These are phyloP conservation scores for Neostethus bicornis DNA, from an alignment of 2,797 vertebrate species.

Conservation along the genomic window DNA sequence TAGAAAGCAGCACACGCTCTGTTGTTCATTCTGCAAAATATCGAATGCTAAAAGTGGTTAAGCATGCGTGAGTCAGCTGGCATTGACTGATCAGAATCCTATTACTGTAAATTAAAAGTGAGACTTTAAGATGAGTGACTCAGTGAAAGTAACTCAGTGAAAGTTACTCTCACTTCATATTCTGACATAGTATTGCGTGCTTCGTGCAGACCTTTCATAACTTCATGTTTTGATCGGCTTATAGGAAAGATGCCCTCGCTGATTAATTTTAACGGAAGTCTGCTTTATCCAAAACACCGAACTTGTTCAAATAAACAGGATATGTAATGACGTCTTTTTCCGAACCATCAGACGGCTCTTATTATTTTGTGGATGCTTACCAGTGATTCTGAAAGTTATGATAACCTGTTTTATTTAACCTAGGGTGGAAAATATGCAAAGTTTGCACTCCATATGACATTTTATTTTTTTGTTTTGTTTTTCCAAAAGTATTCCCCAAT, in stretches of 20 bases:
- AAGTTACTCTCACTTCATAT: slow-evolving; percentile 71
- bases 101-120: slow-evolving; percentile 66
- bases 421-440: slow-evolving; percentile 65
- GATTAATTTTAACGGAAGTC: slow-evolving; percentile 56
- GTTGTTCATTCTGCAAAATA: slow-evolving; percentile 22
- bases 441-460: slow-evolving; percentile 32
- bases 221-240: slow-evolving; percentile 38
- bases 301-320: slow-evolving; percentile 72
- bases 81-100: slow-evolving; percentile 49
- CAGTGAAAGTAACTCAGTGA: slow-evolving; percentile 72
- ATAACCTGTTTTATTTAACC: slow-evolving; percentile 53
- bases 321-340: slow-evolving; percentile 75
- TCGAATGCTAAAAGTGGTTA: slow-evolving; percentile 13
- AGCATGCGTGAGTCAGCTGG: slow-evolving; percentile 52
- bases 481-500: slow-evolving; percentile 22
- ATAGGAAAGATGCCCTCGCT: slow-evolving; percentile 53
- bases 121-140: slow-evolving; percentile 76
- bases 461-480: slow-evolving; percentile 27
- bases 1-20: slow-evolving; percentile 5
- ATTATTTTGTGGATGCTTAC: slow-evolving; percentile 66
- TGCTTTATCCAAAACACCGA: slow-evolving; percentile 45
- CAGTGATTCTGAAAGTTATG: slow-evolving; percentile 64
- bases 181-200: slow-evolving; percentile 22
- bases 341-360: slow-evolving; percentile 48
- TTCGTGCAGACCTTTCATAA: background rate